These are phyloP conservation scores for Zonitis immaculata DNA, from an alignment of 2,888 invertebrate genomes.

Conservation along the genomic window DNA sequence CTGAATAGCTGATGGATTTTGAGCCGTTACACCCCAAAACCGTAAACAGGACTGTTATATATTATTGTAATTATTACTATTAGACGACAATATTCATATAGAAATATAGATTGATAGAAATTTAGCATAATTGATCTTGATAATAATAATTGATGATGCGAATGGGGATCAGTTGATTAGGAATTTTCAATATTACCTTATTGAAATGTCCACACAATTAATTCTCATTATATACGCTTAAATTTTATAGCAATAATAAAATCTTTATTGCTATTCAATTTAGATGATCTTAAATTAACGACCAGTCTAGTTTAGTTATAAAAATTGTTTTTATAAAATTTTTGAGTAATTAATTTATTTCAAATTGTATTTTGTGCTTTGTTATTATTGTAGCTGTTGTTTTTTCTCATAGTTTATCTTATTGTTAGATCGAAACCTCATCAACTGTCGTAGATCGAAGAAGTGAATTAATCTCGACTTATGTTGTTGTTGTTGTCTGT, in stretches of 20 bases:
- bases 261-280: neutral
- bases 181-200: neutral
- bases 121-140: too few species aligned
- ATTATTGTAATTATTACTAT: neutral
- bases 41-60: neutral
- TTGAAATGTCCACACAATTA: too few species aligned
- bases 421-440: slow-evolving; percentile 41
- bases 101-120: too few species aligned
- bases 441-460: slow-evolving; percentile 39
- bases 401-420: slow-evolving; percentile 41
- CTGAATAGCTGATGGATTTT: slow-evolving; percentile 37
- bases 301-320: too few species aligned
- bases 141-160: neutral
- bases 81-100: neutral
- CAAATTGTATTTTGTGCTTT: slow-evolving; percentile 34
- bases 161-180: neutral
- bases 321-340: too few species aligned
- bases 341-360: too few species aligned
- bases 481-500: too few species aligned
- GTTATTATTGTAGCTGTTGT: slow-evolving; percentile 42
- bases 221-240: neutral
- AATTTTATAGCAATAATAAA: neutral
- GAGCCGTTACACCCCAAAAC: slow-evolving; percentile 39
- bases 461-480: slow-evolving; percentile 39
- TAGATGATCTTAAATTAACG: neutral